Evolutionary conservation across 92 coral and sea anemone species (phyloP).

Genomic region (Paragorgia papillata): DNA sequence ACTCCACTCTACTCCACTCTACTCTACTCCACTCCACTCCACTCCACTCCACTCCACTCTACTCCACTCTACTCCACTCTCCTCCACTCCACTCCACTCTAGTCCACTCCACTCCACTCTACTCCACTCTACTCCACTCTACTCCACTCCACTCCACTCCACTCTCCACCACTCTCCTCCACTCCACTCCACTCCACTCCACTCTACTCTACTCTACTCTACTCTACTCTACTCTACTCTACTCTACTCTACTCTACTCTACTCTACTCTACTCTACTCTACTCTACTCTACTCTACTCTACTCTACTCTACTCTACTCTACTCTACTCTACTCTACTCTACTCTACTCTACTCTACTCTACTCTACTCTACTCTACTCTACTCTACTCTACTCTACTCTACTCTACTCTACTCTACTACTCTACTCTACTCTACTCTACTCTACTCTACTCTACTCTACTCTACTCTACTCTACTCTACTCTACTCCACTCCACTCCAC

Average conservation of each 20-base stretch:
- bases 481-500: no score
- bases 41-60: neutral
- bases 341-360: slow-evolving; percentile 5
- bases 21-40: slow-evolving; percentile 19
- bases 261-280: neutral
- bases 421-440: slow-evolving; percentile 23
- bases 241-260: slow-evolving; percentile 14
- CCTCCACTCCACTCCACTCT: no score
- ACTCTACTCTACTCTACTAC: neutral
- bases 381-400: slow-evolving; percentile 19
- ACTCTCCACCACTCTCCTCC: no score
- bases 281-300: slow-evolving; percentile 1
- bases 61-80: neutral
- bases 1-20: slow-evolving; percentile 14
- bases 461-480: no score
- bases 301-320: neutral
- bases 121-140: slow-evolving; percentile 11
- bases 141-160: slow-evolving; percentile 22
- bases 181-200: slow-evolving; percentile 3
- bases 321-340: neutral
- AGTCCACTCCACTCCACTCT: slow-evolving; percentile 6
- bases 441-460: neutral
- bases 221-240: slow-evolving; percentile 19
- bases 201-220: slow-evolving; percentile 22
- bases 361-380: slow-evolving; percentile 24